Evolutionary conservation across 2,797 vertebrate species (phyloP).

Genomic region (Hybognathus amarus): DNA sequence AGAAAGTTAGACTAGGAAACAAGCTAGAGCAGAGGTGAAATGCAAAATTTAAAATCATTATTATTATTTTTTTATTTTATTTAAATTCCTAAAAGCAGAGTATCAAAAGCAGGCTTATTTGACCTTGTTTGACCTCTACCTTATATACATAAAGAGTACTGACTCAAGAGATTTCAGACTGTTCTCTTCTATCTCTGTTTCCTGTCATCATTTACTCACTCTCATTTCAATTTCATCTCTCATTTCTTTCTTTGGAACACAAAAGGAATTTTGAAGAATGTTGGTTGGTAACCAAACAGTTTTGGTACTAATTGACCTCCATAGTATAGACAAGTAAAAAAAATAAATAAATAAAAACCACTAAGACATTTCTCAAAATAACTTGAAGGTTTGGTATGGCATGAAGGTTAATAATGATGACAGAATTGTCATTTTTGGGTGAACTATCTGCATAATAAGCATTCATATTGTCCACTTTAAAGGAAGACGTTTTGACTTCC

Average conservation of each 20-base stretch:
- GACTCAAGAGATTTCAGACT: no score
- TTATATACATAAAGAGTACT: background rate
- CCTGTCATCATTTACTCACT: background rate
- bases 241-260: background rate
- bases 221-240: background rate
- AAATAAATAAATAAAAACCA: no score
- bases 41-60: background rate
- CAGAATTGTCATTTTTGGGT: background rate
- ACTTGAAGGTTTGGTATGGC: background rate
- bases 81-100: background rate
- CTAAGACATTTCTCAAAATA: background rate
- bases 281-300: background rate
- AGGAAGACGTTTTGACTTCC: background rate
- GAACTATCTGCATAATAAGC: background rate
- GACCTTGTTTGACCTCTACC: background rate
- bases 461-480: background rate
- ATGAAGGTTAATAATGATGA: no score
- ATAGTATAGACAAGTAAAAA: background rate
- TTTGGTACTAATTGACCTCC: no score
- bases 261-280: background rate
- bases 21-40: background rate
- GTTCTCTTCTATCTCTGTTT: background rate
- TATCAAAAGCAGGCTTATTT: background rate
- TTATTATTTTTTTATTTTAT: background rate
- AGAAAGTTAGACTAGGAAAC: background rate